phyloP scores from a whole-genome alignment of 2,888 invertebrate species.

The Drosophila rubida region DNA sequence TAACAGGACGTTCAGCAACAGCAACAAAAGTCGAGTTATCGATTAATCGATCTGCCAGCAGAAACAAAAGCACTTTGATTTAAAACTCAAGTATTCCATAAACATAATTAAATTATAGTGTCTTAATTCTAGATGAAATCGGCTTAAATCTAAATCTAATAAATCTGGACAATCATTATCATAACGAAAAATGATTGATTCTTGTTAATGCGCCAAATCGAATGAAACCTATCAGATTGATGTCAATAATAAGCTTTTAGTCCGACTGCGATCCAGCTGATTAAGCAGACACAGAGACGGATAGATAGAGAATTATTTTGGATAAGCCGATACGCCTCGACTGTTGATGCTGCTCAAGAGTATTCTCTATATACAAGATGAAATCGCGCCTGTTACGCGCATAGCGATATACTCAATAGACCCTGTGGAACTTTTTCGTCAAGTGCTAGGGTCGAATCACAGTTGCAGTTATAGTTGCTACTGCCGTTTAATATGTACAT shows the following conservation, averaged over 20 bases:
- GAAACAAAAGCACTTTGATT: no score
- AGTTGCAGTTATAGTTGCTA: neutral
- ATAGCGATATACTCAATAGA: no score
- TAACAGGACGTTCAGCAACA: neutral
- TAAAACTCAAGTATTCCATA: no score
- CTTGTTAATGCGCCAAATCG: no score
- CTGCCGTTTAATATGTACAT: conserved; percentile 13
- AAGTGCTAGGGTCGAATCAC: neutral
- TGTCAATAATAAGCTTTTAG: neutral
- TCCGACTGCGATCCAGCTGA: neutral
- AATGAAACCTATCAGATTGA: no score
- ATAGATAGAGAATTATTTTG: neutral
- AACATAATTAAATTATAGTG: no score
- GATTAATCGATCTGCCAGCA: neutral
- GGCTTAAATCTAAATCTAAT: no score
- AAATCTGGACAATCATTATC: no score
- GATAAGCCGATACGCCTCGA: neutral
- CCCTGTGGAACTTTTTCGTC: no score
- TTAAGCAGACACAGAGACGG: neutral
- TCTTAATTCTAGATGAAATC: no score
- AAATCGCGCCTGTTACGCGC: no score
- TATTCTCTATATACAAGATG: neutral
- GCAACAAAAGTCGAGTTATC: neutral
- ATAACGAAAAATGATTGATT: no score
- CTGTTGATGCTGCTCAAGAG: neutral